A percentile compares a stretch with the other conserved stretches of the same genome.
phyloP scores from a whole-genome alignment of 1,140 invertebrate genomes.

The Brevipalpus yothersi region DNA sequence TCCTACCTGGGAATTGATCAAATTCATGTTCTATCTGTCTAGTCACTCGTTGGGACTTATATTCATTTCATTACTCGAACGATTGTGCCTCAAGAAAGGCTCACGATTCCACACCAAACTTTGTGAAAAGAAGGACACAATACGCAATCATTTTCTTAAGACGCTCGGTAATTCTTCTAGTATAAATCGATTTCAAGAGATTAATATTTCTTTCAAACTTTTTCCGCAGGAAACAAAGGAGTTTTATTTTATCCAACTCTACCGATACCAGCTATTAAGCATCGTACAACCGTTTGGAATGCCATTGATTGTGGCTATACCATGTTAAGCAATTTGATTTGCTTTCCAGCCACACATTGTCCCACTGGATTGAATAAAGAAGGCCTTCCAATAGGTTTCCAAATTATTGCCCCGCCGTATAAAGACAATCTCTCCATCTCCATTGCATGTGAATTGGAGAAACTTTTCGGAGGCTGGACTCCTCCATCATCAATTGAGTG shows the following conservation, averaged over 20 bases:
- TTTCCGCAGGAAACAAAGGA: slow-evolving; percentile 34
- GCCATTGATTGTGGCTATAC: slow-evolving; percentile 59
- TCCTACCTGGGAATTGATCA: slow-evolving; percentile 20
- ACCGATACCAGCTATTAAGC: slow-evolving; percentile 51
- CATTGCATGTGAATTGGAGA: slow-evolving; percentile 16
- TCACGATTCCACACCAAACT: slow-evolving; percentile 37
- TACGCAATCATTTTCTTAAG: not conserved
- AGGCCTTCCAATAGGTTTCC: not conserved
- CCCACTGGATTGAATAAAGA: slow-evolving; percentile 8
- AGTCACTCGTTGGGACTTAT: slow-evolving; percentile 65
- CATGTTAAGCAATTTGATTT: slow-evolving; percentile 7
- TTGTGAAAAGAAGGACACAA: not conserved
- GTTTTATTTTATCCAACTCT: slow-evolving; percentile 61
- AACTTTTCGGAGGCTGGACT: slow-evolving; percentile 16
- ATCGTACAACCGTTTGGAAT: slow-evolving; percentile 47
- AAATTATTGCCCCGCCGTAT: slow-evolving; percentile 7
- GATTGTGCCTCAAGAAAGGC: slow-evolving; percentile 13
- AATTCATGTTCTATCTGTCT: slow-evolving; percentile 38
- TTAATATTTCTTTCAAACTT: not conserved
- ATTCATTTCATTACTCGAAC: slow-evolving; percentile 40
- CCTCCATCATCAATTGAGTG: not conserved
- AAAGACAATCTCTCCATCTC: slow-evolving; percentile 15
- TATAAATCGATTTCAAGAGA: not conserved
- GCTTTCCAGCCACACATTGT: slow-evolving; percentile 10
- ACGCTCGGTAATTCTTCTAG: not conserved